Percentiles rank a stretch among this genome's conserved stretches.
Evolutionary conservation across 2,113 vertebrate species (phyloP).

Genomic region (Eulemur rufifrons): DNA sequence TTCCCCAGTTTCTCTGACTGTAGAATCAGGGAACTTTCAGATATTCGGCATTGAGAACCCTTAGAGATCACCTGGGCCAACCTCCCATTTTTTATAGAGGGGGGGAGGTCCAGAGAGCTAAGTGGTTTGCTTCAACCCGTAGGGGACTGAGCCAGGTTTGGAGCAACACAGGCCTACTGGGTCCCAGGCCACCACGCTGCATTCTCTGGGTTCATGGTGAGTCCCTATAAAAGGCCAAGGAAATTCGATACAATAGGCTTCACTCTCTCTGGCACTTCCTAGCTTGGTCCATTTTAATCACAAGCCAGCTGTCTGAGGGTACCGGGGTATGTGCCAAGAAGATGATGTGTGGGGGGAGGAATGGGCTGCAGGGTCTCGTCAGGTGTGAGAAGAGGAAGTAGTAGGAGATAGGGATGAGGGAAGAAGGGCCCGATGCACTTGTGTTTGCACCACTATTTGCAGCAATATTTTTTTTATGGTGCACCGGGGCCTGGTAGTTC

Average conservation of each 20-base stretch:
- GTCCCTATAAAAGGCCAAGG: conserved; percentile 64
- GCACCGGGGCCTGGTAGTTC: not conserved
- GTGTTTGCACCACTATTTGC: not conserved
- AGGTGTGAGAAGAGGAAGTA: conserved; percentile 56
- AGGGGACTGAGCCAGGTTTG: not conserved
- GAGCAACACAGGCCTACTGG: not conserved
- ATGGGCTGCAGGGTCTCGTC: not conserved
- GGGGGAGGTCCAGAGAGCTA: not conserved
- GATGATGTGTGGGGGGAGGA: not conserved
- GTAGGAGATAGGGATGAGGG: conserved; percentile 50
- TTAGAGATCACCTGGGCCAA: not conserved
- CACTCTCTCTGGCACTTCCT: conserved; percentile 63
- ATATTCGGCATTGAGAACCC: not conserved
- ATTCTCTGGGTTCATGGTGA: not conserved
- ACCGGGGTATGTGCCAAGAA: conserved; percentile 1
- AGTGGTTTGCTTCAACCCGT: not conserved
- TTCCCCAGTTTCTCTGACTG: not conserved
- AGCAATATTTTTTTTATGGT: not conserved
- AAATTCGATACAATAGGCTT: conserved; percentile 60
- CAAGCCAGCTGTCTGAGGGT: conserved; percentile 73
- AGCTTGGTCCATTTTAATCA: conserved; percentile 72
- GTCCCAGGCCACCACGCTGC: not conserved
- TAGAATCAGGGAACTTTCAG: not conserved
- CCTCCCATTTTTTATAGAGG: not conserved
- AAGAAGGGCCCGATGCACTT: not conserved